Percentiles rank a stretch among this genome's conserved stretches.
These are phyloP conservation scores for Chaetodon auriga DNA, from an alignment of 2,113 vertebrate genomes.

Conservation along the genomic window DNA sequence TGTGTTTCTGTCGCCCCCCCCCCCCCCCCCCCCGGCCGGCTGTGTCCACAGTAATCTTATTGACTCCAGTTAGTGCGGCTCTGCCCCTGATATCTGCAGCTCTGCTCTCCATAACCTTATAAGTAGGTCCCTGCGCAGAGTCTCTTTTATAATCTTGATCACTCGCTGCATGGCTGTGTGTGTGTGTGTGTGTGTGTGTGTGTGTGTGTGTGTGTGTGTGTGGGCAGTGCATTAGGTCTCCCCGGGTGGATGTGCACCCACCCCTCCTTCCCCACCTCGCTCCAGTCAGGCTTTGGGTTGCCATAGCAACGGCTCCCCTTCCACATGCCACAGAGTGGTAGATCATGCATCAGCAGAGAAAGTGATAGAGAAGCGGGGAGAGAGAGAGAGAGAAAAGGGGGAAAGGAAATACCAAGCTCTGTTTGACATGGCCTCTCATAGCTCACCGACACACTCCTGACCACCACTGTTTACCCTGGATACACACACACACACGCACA, in stretches of 20 bases:
- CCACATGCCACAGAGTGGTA: conserved; percentile 82
- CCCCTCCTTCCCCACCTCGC: conserved; percentile 60
- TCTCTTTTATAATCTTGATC: conserved; percentile 83
- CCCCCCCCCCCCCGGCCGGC: conserved; percentile 27
- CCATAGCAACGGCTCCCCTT: conserved; percentile 79
- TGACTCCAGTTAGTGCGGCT: conserved; percentile 74
- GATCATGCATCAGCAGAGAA: conserved; percentile 79
- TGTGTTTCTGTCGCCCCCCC: conserved; percentile 45
- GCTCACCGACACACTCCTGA: conserved; percentile 61
- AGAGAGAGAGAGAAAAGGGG: conserved; percentile 13
- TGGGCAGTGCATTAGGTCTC: conserved; percentile 71
- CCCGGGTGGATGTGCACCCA: conserved; percentile 60
- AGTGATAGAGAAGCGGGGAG: conserved; percentile 65
- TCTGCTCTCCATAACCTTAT: conserved; percentile 83
- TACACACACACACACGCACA: conserved; percentile 50
- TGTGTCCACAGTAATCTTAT: conserved; percentile 78
- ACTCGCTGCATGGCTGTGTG: conserved; percentile 54
- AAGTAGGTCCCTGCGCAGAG: conserved; percentile 81
- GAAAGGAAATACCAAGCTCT: conserved; percentile 69
- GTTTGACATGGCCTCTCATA: conserved; percentile 71
- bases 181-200: conserved; percentile 38
- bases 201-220: conserved; percentile 49
- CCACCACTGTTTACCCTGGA: conserved; percentile 62
- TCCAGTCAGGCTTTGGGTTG: conserved; percentile 79
- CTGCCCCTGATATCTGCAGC: conserved; percentile 74